Percentiles rank a stretch among this genome's conserved stretches.
Conservation (phyloP, 2,113 vertebrate genomes). For the Callochromis pleurospilus region DNA sequence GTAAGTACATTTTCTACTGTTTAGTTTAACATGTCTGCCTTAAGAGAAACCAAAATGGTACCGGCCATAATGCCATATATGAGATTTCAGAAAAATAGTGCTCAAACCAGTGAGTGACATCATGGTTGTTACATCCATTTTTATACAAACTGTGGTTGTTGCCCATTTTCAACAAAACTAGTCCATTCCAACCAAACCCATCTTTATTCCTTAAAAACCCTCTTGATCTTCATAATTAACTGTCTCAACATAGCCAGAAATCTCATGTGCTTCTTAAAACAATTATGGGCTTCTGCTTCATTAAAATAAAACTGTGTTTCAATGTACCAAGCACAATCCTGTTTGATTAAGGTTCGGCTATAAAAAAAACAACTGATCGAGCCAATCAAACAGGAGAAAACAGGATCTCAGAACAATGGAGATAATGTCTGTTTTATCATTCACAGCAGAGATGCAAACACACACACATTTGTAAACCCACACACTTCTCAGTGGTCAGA, state of each 20-base stretch:
- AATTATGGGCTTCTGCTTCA: conserved; percentile 26
- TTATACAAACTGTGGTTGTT: not conserved
- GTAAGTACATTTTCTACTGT: not conserved
- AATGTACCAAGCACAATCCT: not conserved
- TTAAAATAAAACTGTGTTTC: conserved; percentile 5
- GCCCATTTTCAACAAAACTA: not conserved
- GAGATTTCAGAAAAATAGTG: not conserved
- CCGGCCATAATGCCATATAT: not conserved
- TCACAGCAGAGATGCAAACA: conserved; percentile 10
- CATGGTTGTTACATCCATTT: not conserved
- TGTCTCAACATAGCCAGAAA: conserved; percentile 14
- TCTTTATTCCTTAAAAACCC: not conserved
- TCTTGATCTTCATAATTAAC: conserved; percentile 7
- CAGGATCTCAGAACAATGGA: not conserved
- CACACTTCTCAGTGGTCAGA: conserved; percentile 15
- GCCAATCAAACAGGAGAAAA: not conserved
- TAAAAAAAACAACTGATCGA: not conserved
- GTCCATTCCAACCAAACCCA: not conserved
- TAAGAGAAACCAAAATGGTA: not conserved
- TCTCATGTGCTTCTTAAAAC: conserved; percentile 47
- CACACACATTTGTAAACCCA: not conserved
- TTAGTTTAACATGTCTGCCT: not conserved
- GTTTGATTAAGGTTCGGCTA: not conserved
- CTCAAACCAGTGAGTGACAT: not conserved
- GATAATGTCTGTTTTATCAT: conserved; percentile 26